Evolutionary conservation across 2,888 invertebrate species (phyloP).

Genomic region (Cheilosia pagana): DNA sequence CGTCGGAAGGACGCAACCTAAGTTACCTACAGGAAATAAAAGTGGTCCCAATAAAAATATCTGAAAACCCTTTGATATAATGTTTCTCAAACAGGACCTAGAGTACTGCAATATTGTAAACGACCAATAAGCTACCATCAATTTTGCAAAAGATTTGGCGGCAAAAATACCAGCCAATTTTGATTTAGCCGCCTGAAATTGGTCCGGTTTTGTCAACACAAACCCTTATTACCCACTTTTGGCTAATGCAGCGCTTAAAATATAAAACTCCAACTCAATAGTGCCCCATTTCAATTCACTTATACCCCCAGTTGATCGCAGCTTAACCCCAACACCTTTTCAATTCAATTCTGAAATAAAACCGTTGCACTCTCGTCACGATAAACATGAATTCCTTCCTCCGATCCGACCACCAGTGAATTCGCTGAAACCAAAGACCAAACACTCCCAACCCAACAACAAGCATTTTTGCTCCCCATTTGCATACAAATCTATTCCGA

Average conservation of each 20-base stretch:
- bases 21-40: no score
- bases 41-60: no score
- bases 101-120: no score
- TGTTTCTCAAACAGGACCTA: no score
- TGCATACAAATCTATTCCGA: constrained; percentile 72
- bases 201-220: no score
- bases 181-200: no score
- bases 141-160: no score
- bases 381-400: constrained; percentile 36
- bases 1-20: no score
- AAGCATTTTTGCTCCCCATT: constrained; percentile 37
- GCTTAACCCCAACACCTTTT: constrained; percentile 28
- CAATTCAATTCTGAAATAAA: constrained; percentile 29
- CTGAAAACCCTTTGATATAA: no score
- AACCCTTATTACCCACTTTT: not conserved
- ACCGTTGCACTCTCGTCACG: constrained; percentile 28
- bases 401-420: constrained; percentile 25
- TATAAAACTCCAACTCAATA: not conserved
- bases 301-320: constrained; percentile 13
- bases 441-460: not conserved
- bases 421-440: constrained; percentile 12
- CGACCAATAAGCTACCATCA: no score
- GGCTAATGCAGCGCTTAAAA: not conserved
- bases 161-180: no score
- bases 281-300: not conserved